Evolutionary conservation across 23 tunicate species (phyloP).

Genomic region (Clavelina lepadiformis): DNA sequence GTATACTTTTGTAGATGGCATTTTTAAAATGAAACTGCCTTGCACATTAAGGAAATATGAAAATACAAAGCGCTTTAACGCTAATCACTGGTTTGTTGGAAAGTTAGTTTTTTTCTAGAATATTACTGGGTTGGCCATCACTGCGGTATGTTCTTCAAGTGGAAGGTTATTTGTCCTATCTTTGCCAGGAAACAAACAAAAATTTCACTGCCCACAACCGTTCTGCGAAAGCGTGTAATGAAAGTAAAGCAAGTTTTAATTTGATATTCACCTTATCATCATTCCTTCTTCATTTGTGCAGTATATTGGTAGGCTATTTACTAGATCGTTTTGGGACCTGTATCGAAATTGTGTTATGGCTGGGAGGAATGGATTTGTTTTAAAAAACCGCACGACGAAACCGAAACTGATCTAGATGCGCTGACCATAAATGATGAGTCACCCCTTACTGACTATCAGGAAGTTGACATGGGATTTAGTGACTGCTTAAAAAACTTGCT

Average conservation of each 20-base stretch:
- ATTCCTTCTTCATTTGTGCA: constrained; percentile 3
- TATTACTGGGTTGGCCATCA: constrained; percentile 60
- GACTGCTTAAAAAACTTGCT: constrained; percentile 1
- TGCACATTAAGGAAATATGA: no score
- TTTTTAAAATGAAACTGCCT: no score
- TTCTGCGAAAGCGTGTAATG: constrained; percentile 5
- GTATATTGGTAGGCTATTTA: constrained; percentile 31
- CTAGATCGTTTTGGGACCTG: constrained; percentile 55
- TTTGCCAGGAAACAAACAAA: no score
- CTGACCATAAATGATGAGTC: not conserved
- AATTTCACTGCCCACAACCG: not conserved
- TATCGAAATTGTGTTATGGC: constrained; percentile 11
- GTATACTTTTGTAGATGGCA: no score
- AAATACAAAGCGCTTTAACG: no score
- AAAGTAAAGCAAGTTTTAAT: constrained; percentile 27
- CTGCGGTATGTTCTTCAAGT: constrained; percentile 31
- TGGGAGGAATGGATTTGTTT: no score
- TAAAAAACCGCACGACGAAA: no score
- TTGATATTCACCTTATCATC: constrained; percentile 36
- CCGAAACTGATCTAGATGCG: not conserved
- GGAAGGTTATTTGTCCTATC: constrained; percentile 46
- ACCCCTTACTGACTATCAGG: no score
- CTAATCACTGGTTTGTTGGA: constrained; percentile 37
- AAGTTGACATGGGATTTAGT: not conserved
- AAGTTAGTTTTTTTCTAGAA: constrained; percentile 35